Evolutionary conservation across 2,113 vertebrate species (phyloP), one percentile per base, ranked within the genome.

Genomic region (Ranitomeya variabilis): DNA sequence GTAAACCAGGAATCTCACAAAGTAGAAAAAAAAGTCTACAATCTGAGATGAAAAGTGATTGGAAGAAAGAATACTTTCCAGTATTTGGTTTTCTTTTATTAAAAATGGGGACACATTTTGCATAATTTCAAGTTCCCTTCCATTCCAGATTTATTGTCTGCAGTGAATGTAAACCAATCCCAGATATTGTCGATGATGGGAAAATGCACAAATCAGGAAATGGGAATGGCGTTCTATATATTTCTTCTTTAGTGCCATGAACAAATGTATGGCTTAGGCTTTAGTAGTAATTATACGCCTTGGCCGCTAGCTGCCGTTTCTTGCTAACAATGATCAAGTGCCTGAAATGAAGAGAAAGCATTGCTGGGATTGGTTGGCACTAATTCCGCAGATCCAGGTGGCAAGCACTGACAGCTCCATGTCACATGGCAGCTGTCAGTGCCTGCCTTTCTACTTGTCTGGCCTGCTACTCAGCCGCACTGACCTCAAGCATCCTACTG

Each of bases 351-450:
- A 37, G 31, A 16, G 79, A 80, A 86, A 82, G 79, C 31, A 16
- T 83, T 64, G 26, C 89, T 81, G 57, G 80, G 86, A 90, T 90
- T 91, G 88, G 79, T 91, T 87, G 91, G 88, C 78, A 73, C 79
- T 14, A 83, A 89, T 81, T 26, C 71, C 90, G 88, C 62, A 89
- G 90, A 90, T 85, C 67, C 92, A 91, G 92, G 91, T 93, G 92
- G 90, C 92, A 80, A 26, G 19, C 76, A 90, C 86, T 93, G 93
- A 90, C 90, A 73, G 88, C 76, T 52, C 52, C 83, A 81, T 62
- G 90, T 94, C 91, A 93, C 92, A 86, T 93, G 90, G 91, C 92
- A 86, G 89, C 89, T 90, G 80, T 78, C 92, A 79, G 84, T 89
- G 66, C 85, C 90, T 88, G 80, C 90, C 88, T 91, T 92, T 78